Evolutionary conservation across 2,888 invertebrate genomes (phyloP).

Genomic region (Xestia xanthographa): DNA sequence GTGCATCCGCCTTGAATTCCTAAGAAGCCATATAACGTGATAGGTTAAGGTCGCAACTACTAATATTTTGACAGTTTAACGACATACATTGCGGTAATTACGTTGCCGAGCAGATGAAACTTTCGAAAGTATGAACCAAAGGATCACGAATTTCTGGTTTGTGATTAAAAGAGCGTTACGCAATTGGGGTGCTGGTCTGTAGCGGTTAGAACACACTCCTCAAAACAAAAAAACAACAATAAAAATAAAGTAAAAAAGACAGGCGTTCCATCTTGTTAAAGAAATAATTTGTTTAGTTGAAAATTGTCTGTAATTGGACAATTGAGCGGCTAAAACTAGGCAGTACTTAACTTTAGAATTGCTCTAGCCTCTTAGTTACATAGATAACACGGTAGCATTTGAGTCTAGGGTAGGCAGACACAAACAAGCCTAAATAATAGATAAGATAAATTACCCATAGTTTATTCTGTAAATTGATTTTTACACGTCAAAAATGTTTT

Average conservation of each 20-base stretch:
- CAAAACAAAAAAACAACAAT: not conserved
- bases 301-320: slow-evolving; percentile 62
- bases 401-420: not conserved
- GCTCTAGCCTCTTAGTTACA: slow-evolving; percentile 28
- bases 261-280: slow-evolving; percentile 44
- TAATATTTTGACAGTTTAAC: not conserved
- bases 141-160: not conserved
- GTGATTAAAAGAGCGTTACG: not conserved
- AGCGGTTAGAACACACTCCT: slow-evolving; percentile 3
- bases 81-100: not conserved
- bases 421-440: not conserved
- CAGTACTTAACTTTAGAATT: slow-evolving; percentile 54
- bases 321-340: slow-evolving; percentile 55
- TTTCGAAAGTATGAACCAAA: not conserved
- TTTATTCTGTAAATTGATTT: not conserved
- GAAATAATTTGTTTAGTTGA: slow-evolving; percentile 53
- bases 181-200: not conserved
- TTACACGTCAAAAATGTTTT: not conserved
- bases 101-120: not conserved
- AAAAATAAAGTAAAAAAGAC: slow-evolving; percentile 41
- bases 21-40: slow-evolving; percentile 8
- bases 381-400: not conserved
- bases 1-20: slow-evolving; percentile 1
- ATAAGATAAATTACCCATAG: not conserved
- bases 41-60: slow-evolving; percentile 1